Evolutionary conservation across 2,797 vertebrate species (phyloP), one percentile per base, ranked within the genome.

Genomic region (Numenius phaeopus): DNA sequence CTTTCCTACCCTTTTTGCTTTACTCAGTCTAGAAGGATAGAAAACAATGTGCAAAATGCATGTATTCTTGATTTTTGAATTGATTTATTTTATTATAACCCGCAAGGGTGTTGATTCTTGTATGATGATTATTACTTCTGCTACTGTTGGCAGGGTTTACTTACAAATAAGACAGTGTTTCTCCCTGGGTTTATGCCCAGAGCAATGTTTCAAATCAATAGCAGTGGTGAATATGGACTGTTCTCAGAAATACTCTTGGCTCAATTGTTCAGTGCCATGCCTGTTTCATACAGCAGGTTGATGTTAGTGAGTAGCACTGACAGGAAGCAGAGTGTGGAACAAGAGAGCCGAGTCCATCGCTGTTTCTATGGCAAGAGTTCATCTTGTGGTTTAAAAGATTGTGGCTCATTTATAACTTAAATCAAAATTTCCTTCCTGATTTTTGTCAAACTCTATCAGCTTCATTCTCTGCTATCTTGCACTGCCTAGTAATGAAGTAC

Each of bases 81-180:
- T 72, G 5, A 62, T 49, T 54, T 75, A 80, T 80, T 91, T 64
- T 62, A 2, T 91, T 89, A 21, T 14, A 13, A 37, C 23, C 49
- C 75, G 30, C 18, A 46, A 92, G n/a, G 64, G 11, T 86, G 79
- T 91, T 71, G 76, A 83, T 90, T 95, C 75, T 83, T 83, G 9
- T 54, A 5, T 46, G 55, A 19, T 91, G 86, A 83, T 96, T 94
- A 82, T 37, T 81, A 69, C 47, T 87, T 90, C 87, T 85, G 73
- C 81, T 67, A 5, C 64, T 83, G 34, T 64, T 95, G 95, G 88
- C 87, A 94, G 37, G 57, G 20, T 40, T 90, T 77, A 32, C 62
- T 49, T 76, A 55, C 27, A 92, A 95, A 88, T 77, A 59, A 94
- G 80, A 61, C 32, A n/a, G 30, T 54, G n/a, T 46, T 83, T 93